Evolutionary conservation across 2,113 vertebrate species (phyloP).

Genomic region (Pluvianellus socialis): DNA sequence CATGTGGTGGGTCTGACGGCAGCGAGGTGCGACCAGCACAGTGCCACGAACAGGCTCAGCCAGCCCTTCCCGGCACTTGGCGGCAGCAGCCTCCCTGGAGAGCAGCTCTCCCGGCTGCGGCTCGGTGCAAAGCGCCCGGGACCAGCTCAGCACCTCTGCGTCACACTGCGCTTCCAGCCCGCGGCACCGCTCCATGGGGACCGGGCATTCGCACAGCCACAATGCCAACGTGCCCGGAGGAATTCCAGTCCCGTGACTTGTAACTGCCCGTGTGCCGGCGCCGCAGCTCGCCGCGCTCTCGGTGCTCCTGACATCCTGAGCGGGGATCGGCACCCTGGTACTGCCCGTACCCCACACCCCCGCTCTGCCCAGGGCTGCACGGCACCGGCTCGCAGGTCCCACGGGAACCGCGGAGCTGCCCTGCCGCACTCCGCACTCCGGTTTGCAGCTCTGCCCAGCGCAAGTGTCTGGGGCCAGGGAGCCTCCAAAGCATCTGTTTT

Average conservation of each 20-base stretch:
- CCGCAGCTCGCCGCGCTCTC: fast-evolving
- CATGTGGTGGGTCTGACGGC: background rate
- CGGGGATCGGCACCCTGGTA: background rate
- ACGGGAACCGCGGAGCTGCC: background rate
- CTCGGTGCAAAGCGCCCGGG: background rate
- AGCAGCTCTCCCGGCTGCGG: background rate
- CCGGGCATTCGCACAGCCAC: fast-evolving
- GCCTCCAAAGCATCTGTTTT: fast-evolving
- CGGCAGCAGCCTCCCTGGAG: background rate
- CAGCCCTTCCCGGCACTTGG: background rate
- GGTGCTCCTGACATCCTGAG: background rate
- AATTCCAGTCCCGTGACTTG: background rate
- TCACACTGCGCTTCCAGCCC: background rate
- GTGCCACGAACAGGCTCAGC: background rate
- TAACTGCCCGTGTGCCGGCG: background rate
- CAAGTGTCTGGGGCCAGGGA: background rate
- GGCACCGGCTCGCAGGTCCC: background rate
- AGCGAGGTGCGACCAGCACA: background rate
- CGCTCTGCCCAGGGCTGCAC: background rate
- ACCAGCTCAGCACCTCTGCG: background rate
- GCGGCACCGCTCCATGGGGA: background rate
- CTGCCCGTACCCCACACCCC: background rate
- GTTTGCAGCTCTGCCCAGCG: background rate
- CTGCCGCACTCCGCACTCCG: fast-evolving
- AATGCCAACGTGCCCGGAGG: background rate